Base-by-base conservation (phyloP, 92 coral and sea anemone species). In the Meandrina meandrites region DNA sequence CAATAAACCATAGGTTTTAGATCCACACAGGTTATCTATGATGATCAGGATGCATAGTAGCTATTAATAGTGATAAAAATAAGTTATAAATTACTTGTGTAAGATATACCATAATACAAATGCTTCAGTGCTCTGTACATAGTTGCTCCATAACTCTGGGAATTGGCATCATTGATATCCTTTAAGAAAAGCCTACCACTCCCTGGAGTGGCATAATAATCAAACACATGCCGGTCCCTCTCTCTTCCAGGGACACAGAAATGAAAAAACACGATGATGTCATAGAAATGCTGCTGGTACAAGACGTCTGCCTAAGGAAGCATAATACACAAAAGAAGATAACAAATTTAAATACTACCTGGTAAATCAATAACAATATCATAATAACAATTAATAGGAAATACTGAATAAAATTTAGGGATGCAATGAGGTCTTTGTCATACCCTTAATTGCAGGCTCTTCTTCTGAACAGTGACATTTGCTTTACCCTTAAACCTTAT, bases 21-120 rank as follows among this genome's bases (percentile, higher is more conserved):
- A 60, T 60, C 67, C 67, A 60, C 67, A 60, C 67, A 60, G 27
- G 67, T 60, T n/a, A n/a, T n/a, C n/a, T n/a, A n/a, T n/a, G n/a
- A n/a, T n/a, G n/a, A n/a, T n/a, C n/a, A n/a, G n/a, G n/a, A n/a
- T n/a, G n/a, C n/a, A n/a, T n/a, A n/a, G n/a, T n/a, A n/a, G n/a
- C n/a, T n/a, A n/a, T n/a, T n/a, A n/a, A n/a, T n/a, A 60, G 67
- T 60, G 15, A 60, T 60, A 60, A 19, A 15, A 60, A 60, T 19
- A 60, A 16, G 5, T 60, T 60, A 60, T 60, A 9, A 60, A 9
- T 60, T 60, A 15, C 67, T 9, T 9, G 67, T 60, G 67, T 60
- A 60, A 60, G 67, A 60, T 60, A 24, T 60, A 60, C 67, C 67
- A 60, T 60, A 60, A 60, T 60, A 60, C 10, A 60, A 60, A 9